phyloP scores from a whole-genome alignment of 1,140 invertebrate species.

The Meloidogyne floridensis region DNA sequence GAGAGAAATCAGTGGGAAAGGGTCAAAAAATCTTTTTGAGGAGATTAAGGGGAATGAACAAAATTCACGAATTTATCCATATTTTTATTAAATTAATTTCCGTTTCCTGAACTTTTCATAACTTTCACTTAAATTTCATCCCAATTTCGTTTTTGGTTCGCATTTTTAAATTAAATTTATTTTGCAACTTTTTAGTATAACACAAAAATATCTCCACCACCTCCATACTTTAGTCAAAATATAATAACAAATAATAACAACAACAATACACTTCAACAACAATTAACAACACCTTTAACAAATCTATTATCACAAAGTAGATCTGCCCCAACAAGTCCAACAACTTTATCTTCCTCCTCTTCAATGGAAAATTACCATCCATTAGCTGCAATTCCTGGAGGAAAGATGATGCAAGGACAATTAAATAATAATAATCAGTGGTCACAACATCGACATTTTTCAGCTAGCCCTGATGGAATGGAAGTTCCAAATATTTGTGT shows the following conservation, averaged over 20 bases:
- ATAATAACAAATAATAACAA: slow-evolving; percentile 31
- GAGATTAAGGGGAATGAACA: no score
- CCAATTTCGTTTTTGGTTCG: no score
- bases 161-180: no score
- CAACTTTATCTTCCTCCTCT: not conserved
- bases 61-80: no score
- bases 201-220: slow-evolving; percentile 4
- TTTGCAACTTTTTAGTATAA: not conserved
- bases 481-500: slow-evolving; percentile 55
- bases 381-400: not conserved
- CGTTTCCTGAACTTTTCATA: no score
- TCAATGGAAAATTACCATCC: slow-evolving; percentile 3
- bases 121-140: no score
- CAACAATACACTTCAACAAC: slow-evolving; percentile 33
- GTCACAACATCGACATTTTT: slow-evolving; percentile 51
- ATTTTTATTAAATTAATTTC: no score
- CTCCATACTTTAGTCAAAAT: slow-evolving; percentile 16
- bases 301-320: slow-evolving; percentile 37
- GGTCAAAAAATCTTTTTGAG: no score
- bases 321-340: slow-evolving; percentile 49
- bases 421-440: slow-evolving; percentile 27
- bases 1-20: no score
- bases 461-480: slow-evolving; percentile 51
- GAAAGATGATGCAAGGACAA: slow-evolving; percentile 1
- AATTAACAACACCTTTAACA: slow-evolving; percentile 36